phyloP scores from a whole-genome alignment of 2,888 invertebrate species.

The Artemia sp. region DNA sequence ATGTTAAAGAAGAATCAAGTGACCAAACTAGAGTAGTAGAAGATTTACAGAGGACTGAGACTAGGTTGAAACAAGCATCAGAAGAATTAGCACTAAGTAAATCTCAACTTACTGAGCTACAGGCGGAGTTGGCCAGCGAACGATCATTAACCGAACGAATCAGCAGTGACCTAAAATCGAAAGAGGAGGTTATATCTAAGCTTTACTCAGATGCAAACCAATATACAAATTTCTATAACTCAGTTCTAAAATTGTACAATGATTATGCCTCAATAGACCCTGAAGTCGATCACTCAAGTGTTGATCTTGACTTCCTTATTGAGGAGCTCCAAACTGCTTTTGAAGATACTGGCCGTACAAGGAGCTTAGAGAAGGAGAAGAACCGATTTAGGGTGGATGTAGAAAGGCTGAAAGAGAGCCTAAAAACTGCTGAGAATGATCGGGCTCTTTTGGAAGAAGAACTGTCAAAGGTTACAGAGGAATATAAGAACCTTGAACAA shows the following conservation, averaged over 20 bases:
- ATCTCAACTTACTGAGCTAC: neutral
- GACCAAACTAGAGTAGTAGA: neutral
- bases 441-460: neutral
- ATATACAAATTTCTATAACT: neutral
- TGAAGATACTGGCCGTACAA: neutral
- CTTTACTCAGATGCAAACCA: neutral
- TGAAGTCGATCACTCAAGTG: neutral
- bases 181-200: neutral
- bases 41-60: neutral
- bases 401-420: neutral
- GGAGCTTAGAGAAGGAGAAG: neutral
- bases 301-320: neutral
- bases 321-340: neutral
- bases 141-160: conserved; percentile 11
- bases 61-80: neutral
- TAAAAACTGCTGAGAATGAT: neutral
- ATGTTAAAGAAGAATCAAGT: neutral
- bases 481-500: neutral
- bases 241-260: conserved; percentile 5
- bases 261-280: neutral
- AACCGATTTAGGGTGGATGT: conserved; percentile 1
- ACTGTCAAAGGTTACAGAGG: neutral
- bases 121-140: neutral
- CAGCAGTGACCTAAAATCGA: neutral
- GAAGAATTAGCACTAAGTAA: neutral